Conservation (phyloP, 2,888 invertebrate genomes). For the Shargacucullia verbasci region DNA sequence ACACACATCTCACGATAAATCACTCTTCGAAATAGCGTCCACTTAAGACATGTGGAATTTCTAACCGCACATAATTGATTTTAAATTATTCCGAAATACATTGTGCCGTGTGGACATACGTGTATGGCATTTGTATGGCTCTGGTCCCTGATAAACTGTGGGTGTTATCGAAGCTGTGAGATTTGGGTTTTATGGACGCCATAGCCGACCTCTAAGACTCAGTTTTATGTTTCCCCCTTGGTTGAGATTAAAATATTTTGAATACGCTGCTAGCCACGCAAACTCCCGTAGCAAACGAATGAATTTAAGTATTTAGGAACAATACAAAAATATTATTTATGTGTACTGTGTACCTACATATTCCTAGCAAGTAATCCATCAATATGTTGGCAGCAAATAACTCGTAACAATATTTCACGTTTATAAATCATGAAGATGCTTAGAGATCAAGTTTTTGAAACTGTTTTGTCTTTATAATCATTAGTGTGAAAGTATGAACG, state of each 20-base stretch:
- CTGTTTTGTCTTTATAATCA: constrained; percentile 58
- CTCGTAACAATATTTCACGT: constrained; percentile 28
- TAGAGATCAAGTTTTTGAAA: constrained; percentile 54
- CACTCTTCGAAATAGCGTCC: constrained; percentile 46
- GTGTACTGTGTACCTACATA: not conserved
- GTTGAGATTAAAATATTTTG: constrained; percentile 26
- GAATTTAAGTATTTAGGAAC: too few species aligned
- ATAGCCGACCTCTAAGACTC: constrained; percentile 49
- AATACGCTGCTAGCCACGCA: constrained; percentile 19
- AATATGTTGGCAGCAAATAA: constrained; percentile 37
- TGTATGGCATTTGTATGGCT: constrained; percentile 68
- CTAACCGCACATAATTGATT: constrained; percentile 71
- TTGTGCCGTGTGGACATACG: constrained; percentile 65
- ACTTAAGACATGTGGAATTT: constrained; percentile 63
- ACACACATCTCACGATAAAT: constrained; percentile 48
- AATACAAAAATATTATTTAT: too few species aligned
- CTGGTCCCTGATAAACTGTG: constrained; percentile 60
- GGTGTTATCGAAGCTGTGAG: constrained; percentile 58
- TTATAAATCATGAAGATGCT: constrained; percentile 51
- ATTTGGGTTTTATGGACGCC: constrained; percentile 49
- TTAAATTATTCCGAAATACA: constrained; percentile 71
- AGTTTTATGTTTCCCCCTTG: constrained; percentile 47
- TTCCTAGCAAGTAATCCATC: constrained; percentile 20
- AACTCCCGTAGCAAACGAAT: too few species aligned
- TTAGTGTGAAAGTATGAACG: constrained; percentile 56